Evolutionary conservation across 2,888 invertebrate genomes (phyloP), one percentile per base, ranked within the genome.

Genomic region (Dexiosoma caninum): DNA sequence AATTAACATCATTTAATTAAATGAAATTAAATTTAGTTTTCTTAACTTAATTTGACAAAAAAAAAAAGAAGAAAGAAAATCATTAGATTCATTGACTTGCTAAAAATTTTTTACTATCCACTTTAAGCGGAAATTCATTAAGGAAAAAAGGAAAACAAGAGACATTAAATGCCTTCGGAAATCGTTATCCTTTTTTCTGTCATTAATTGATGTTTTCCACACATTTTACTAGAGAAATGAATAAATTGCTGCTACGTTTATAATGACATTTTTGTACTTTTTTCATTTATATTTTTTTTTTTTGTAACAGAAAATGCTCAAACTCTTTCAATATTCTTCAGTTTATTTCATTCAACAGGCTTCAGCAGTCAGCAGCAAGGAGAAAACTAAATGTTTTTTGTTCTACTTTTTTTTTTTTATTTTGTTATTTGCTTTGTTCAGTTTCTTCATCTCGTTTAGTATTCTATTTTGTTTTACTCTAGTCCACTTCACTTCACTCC

Each of bases 131-230:
- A 81, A 81, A 76, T 81, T 81, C 80, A 72, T 81, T 81, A 76
- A 67, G 40, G 27, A 23, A 40, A 66, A n/a, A 40, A 35, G 19
- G 2, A 44, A 53, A 69, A 37, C 23, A 62, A 53, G 27, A 44
- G 27, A 67, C 49, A 67, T 46, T 80, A 67, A 67, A 72, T 76
- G 76, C 67, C 76, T 81, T 81, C 71, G 76, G 71, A 81, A 76
- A 72, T 81, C 76, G 80, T 81, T 76, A 72, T 80, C 62, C 72
- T 67, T 72, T 81, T 76, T 66, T 60, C 53, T 53, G 16, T 35
- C 75, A 80, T 71, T 81, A 81, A 81, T 81, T 81, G 76, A 81
- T 69, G 76, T 76, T 76, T 72, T 72, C 75, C 60, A 64, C 69
- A 67, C 64, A 75, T 80, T 60, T 70, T 64, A 40, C 32, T 51